phyloP scores from a whole-genome alignment of 92 coral and sea anemone species.

The Palythoa caribaeorum region DNA sequence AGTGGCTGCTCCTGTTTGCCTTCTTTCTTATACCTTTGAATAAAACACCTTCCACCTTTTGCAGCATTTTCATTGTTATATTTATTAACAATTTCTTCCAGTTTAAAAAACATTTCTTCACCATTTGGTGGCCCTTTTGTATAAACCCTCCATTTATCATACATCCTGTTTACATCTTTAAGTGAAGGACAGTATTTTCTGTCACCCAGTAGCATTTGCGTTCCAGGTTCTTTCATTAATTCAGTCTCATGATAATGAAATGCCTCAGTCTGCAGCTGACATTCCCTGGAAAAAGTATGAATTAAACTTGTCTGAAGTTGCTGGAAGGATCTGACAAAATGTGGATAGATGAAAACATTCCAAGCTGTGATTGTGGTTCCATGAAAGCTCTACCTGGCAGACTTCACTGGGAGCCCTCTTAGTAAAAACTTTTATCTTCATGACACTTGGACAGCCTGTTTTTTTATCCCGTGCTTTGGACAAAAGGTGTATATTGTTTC shows the following conservation, averaged over 20 bases:
- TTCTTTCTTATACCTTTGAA: slow-evolving; percentile 46
- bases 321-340: background rate
- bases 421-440: slow-evolving; percentile 52
- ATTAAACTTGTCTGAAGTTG: background rate
- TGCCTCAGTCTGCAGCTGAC: slow-evolving; percentile 1
- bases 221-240: background rate
- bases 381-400: slow-evolving; percentile 55
- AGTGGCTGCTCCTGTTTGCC: slow-evolving; percentile 38
- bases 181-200: background rate
- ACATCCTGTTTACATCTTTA: background rate
- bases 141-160: background rate
- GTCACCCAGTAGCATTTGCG: background rate
- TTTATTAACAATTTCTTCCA: slow-evolving; percentile 27
- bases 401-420: slow-evolving; percentile 40
- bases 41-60: slow-evolving; percentile 59
- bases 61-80: slow-evolving; percentile 56
- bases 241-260: background rate
- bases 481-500: slow-evolving; percentile 46
- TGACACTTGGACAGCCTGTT: slow-evolving; percentile 57
- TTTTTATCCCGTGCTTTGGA: slow-evolving; percentile 58
- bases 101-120: slow-evolving; percentile 60
- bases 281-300: background rate
- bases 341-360: slow-evolving; percentile 47
- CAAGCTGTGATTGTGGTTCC: slow-evolving; percentile 66
- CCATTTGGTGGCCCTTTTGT: slow-evolving; percentile 51